A percentile compares a stretch with the other conserved stretches of the same genome.
Conservation (phyloP, 1,140 invertebrate species). For the Aplysia californica region DNA sequence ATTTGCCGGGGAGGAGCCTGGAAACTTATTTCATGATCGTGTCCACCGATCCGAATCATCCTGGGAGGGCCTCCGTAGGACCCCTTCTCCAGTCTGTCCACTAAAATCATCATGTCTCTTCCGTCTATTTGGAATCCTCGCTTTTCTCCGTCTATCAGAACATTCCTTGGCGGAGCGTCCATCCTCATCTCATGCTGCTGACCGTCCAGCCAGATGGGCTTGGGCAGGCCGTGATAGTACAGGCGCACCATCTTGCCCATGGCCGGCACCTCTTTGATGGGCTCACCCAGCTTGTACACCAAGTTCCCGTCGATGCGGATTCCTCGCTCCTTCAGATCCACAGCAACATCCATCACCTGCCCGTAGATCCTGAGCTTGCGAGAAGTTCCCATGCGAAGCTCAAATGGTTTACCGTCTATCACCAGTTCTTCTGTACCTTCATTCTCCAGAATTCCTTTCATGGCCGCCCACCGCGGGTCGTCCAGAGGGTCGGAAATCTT, state of each 20-base stretch:
- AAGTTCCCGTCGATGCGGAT: constrained; percentile 49
- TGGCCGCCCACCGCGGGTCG: constrained; percentile 41
- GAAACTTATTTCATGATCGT: constrained; percentile 58
- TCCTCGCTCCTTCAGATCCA: constrained; percentile 50
- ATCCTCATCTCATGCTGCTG: constrained; percentile 56
- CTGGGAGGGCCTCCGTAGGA: constrained; percentile 58
- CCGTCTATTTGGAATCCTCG: constrained; percentile 61
- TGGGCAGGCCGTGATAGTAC: constrained; percentile 58
- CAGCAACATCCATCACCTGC: constrained; percentile 40
- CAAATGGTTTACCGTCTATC: constrained; percentile 58
- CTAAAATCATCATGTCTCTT: constrained; percentile 57
- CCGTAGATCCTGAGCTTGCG: constrained; percentile 44
- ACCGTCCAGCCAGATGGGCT: constrained; percentile 62
- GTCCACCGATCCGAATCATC: constrained; percentile 49
- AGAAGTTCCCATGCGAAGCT: constrained; percentile 48
- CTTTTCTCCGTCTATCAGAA: constrained; percentile 47
- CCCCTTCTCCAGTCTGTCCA: constrained; percentile 60
- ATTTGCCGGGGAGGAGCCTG: constrained; percentile 71
- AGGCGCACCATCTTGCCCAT: constrained; percentile 44
- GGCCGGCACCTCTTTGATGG: constrained; percentile 49
- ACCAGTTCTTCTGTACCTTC: constrained; percentile 53
- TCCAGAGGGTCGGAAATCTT: constrained; percentile 26
- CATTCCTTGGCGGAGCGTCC: constrained; percentile 62
- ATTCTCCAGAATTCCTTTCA: constrained; percentile 28
- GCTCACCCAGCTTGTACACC: constrained; percentile 63